Evolutionary conservation across 1,140 invertebrate species (phyloP), one percentile per base, ranked within the genome.

Genomic region (Listronotus bonariensis): DNA sequence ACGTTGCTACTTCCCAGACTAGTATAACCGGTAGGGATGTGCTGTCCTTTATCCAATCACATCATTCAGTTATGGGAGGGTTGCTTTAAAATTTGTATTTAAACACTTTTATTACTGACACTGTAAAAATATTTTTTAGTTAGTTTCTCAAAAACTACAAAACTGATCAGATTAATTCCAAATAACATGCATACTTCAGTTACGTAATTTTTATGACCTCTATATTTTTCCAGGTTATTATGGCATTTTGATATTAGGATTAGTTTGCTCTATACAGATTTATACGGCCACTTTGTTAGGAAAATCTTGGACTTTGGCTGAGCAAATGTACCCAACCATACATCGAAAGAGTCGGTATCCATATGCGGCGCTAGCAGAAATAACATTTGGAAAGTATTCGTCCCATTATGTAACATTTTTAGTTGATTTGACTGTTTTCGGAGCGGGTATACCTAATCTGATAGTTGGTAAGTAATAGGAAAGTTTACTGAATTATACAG

Each of bases 271-370:
- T 5, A 74, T 90, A 31, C 89, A 92, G 83, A 84, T 92, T 46
- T 92, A 92, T 71, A 91, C 90, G 1, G 89, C 90, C 0, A 81
- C 84, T 34, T 74, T 92, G 12, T 79, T 92, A 11, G 89, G 89
- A 1, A 82, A 85, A 71, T 88, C 88, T 78, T 92, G 90, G 90
- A 80, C 85, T 3, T 84, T 92, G 36, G 88, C 89, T 0, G 86
- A 85, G 72, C 72, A 83, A 51, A 78, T 92, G 14, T 81, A 89
- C 72, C 87, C 88, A 0, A 77, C 82, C 3, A 90, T 92, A 56
- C 78, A 58, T 76, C 41, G 74, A 82, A 71, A 90, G 89, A 77
- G 88, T 82, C 76, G 89, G 57, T 89, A 87, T 75, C 90, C 90
- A 0, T 88, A 92, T 73, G 87, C 88, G 1, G 89, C 90, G n/a